Evolutionary conservation across 2,113 vertebrate species (phyloP).

Genomic region (Varanus salvator): DNA sequence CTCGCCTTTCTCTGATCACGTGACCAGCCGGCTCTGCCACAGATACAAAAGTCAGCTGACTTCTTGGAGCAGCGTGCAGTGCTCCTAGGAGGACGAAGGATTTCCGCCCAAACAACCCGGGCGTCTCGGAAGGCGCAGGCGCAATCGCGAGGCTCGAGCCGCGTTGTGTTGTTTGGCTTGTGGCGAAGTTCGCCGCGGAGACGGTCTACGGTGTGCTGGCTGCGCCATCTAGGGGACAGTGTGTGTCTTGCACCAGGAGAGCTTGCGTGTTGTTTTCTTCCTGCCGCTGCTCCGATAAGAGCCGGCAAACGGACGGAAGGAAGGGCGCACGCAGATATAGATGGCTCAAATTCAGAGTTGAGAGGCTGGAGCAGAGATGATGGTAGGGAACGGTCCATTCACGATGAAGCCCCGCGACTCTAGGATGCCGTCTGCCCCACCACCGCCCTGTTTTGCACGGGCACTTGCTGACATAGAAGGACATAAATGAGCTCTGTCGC

Average conservation of each 20-base stretch:
- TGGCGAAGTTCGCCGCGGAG: background rate
- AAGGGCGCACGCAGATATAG: too few relatives aligned
- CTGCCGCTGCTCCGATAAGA: too few relatives aligned
- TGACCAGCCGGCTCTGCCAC: background rate
- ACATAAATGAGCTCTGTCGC: too few relatives aligned
- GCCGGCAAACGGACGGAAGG: too few relatives aligned
- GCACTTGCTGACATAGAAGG: too few relatives aligned
- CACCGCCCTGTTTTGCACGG: too few relatives aligned
- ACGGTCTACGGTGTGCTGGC: background rate
- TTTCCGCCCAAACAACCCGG: background rate
- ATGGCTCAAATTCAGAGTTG: too few relatives aligned
- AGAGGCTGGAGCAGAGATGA: too few relatives aligned
- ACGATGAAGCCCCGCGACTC: too few relatives aligned
- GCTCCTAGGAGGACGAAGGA: background rate
- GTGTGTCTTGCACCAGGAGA: background rate
- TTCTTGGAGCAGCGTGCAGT: background rate
- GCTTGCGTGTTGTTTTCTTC: background rate
- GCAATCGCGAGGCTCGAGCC: background rate
- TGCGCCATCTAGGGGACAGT: background rate
- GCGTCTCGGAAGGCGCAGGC: rapidly evolving
- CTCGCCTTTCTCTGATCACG: conserved; percentile 13
- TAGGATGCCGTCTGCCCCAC: too few relatives aligned
- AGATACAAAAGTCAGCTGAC: background rate
- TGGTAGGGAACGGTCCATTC: too few relatives aligned
- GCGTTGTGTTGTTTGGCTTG: too few relatives aligned